phyloP scores from a whole-genome alignment of 30 jellyfish, hydroid and myxozoan genomes.

The Mastigias papua region DNA sequence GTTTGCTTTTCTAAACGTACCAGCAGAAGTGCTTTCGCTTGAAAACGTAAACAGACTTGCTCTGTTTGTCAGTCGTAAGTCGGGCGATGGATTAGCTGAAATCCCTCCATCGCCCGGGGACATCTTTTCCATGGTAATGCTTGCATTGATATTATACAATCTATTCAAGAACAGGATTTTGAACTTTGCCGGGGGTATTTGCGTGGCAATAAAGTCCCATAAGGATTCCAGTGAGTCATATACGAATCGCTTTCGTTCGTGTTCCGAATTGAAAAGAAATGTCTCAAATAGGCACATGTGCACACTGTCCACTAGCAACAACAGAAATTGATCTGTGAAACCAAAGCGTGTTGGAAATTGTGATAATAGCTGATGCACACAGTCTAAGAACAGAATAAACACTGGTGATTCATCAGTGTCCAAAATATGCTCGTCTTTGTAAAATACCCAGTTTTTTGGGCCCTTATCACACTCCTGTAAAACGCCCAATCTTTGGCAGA shows the following conservation, averaged over 20 bases:
- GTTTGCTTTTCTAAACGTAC: not conserved
- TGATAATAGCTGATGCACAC: slow-evolving; percentile 78
- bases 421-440: slow-evolving; percentile 42
- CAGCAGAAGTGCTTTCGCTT: not conserved
- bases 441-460: slow-evolving; percentile 21
- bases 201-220: slow-evolving; percentile 86
- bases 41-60: slow-evolving; percentile 23
- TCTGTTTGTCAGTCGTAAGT: not conserved
- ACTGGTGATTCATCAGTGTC: slow-evolving; percentile 82
- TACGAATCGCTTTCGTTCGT: slow-evolving; percentile 44
- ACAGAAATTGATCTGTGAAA: slow-evolving; percentile 84
- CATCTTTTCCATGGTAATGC: not conserved
- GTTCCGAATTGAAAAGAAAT: slow-evolving; percentile 76
- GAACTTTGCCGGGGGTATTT: slow-evolving; percentile 69
- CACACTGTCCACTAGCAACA: slow-evolving; percentile 75
- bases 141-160: slow-evolving; percentile 51
- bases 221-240: slow-evolving; percentile 63
- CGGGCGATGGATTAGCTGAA: slow-evolving; percentile 8
- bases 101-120: not conserved
- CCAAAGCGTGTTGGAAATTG: slow-evolving; percentile 87
- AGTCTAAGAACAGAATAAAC: slow-evolving; percentile 84
- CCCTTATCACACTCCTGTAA: slow-evolving; percentile 20
- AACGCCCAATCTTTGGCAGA: slow-evolving; percentile 67
- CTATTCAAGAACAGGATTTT: slow-evolving; percentile 70
- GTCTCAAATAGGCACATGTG: slow-evolving; percentile 91